Conservation (phyloP, 2,113 vertebrate genomes). For the Halcyon malimbica region DNA sequence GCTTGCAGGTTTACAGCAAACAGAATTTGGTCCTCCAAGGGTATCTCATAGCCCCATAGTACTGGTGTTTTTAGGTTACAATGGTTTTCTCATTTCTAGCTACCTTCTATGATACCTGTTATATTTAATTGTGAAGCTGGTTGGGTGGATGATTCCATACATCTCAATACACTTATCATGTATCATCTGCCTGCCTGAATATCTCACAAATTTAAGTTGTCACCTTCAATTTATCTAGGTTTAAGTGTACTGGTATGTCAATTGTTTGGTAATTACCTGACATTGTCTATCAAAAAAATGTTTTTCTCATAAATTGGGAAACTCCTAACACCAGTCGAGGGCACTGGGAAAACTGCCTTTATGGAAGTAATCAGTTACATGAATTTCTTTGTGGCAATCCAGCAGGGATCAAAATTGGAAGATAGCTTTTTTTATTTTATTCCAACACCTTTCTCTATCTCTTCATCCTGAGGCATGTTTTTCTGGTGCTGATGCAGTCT, state of each 20-base stretch:
- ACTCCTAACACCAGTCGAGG: background rate
- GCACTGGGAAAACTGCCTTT: background rate
- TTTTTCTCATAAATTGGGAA: background rate
- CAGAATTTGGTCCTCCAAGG: background rate
- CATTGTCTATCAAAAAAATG: accelerated
- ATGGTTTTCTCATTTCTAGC: background rate
- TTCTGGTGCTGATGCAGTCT: background rate
- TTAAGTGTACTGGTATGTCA: background rate
- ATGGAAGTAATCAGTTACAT: background rate
- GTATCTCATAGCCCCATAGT: background rate
- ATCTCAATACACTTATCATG: background rate
- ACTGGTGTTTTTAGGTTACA: background rate
- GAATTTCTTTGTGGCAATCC: background rate
- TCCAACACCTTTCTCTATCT: background rate
- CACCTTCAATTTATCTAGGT: background rate
- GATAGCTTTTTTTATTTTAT: background rate
- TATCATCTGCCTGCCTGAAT: background rate
- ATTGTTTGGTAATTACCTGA: background rate
- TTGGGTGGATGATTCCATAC: background rate
- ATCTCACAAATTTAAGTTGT: background rate
- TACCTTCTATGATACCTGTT: background rate
- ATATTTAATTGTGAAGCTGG: background rate
- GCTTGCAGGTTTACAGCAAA: background rate
- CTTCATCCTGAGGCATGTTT: background rate
- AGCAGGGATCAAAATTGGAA: background rate